Base-by-base conservation (phyloP, 2,113 vertebrate species). In the Colius striatus region DNA sequence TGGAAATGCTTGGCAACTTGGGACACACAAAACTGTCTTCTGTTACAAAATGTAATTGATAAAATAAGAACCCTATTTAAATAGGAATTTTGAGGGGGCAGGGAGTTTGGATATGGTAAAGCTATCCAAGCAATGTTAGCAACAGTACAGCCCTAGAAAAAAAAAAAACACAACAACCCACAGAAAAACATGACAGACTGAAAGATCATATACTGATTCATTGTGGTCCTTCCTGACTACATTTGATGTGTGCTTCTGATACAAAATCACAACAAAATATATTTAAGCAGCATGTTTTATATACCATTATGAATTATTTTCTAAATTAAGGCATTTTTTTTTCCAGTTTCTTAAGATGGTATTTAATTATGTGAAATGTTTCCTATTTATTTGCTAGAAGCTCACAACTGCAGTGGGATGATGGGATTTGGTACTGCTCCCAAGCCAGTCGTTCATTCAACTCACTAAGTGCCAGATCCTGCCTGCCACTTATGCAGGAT, bases 341-440 rank as follows among this genome's bases (percentile, higher is more conserved):
- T 3, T 10, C 77, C 78, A 54, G 34, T 95, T 96, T 95, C 67
- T 90, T 84, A 89, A 93, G 70, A 95, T 57, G 51, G 38, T 73
- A 95, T 95, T 96, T 96, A 96, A 97, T 97, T 96, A 97, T 19
- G 75, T 90, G 86, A 89, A 96, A 96, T 95, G 94, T 89, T 96
- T 96, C 70, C 48, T 81, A 60, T 91, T 95, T 97, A 91, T 95
- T 94, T 95, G 91, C 95, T 96, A 91, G 94, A 95, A 84, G 90
- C 90, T 96, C 43, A 7, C 87, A 92, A 79, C 86, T 72, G 90
- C 51, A 66, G 66, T 75, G 92, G 90, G 67, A 87, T 84, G 60
- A 55, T 92, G 92, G 92, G 89, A 84, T 88, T 96, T 94, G 70
- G 54, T 93, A 75, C 55, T 90, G 82, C 82, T 97, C 95, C 94